A percentile compares a stretch with the other conserved stretches of the same genome.
Conservation (phyloP, 2,888 invertebrate species). For the Ormyrus labotus region DNA sequence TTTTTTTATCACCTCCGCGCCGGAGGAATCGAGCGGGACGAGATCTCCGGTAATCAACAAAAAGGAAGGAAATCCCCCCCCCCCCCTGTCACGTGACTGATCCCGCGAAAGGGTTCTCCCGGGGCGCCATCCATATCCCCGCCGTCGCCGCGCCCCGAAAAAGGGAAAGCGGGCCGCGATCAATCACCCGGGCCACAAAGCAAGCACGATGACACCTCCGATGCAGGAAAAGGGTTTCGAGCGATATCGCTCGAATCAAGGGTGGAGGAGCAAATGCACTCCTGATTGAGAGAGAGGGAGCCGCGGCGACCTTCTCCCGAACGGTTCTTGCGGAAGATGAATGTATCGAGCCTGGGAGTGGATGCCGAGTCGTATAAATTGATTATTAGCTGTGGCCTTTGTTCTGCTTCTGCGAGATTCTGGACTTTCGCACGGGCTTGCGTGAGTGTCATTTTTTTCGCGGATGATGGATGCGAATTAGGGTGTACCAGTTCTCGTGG, state of each 20-base stretch:
- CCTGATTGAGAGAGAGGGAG: conserved; percentile 32
- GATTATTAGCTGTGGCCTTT: conserved; percentile 6
- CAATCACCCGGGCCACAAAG: conserved; percentile 66
- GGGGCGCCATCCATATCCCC: conserved; percentile 69
- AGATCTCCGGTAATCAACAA: conserved; percentile 36
- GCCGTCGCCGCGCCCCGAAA: conserved; percentile 45
- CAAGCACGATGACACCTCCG: neutral
- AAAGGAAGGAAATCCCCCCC: conserved; percentile 20
- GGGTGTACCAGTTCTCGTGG: no score
- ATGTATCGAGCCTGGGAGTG: conserved; percentile 6
- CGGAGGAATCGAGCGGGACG: conserved; percentile 12
- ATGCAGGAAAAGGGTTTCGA: conserved; percentile 23
- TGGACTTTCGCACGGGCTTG: no score
- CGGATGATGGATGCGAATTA: no score
- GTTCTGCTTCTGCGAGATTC: no score
- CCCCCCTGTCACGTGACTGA: conserved; percentile 65
- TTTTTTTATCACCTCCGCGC: no score
- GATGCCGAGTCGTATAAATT: conserved; percentile 8
- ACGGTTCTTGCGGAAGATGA: conserved; percentile 24
- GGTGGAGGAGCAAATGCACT: conserved; percentile 57
- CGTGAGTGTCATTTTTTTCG: no score
- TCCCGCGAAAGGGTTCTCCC: conserved; percentile 71
- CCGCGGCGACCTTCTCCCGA: conserved; percentile 22
- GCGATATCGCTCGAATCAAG: conserved; percentile 9
- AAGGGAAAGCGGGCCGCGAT: conserved; percentile 65